phyloP scores from a whole-genome alignment of 1,140 invertebrate species.

The Panagrolaimus sp. region DNA sequence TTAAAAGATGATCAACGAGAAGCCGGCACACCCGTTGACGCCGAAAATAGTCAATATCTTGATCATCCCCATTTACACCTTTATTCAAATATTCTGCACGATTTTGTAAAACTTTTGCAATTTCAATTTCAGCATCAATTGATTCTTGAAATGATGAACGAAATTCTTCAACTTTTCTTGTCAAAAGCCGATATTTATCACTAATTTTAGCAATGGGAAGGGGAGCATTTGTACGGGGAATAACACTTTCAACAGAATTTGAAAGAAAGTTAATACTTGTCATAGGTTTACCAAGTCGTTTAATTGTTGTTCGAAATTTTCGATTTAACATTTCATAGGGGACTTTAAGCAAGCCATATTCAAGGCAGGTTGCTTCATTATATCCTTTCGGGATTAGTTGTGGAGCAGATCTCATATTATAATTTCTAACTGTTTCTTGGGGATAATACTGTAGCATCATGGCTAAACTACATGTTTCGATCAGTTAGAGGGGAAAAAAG shows the following conservation, averaged over 20 bases:
- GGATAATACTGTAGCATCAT: no score
- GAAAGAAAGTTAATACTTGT: slow-evolving; percentile 62
- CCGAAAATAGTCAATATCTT: slow-evolving; percentile 57
- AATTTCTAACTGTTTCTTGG: not conserved
- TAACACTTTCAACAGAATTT: slow-evolving; percentile 58
- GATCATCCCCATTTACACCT: not conserved
- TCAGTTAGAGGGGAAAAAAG: not conserved
- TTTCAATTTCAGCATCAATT: slow-evolving; percentile 82
- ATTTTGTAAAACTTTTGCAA: slow-evolving; percentile 76
- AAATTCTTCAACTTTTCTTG: slow-evolving; percentile 14
- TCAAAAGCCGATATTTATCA: no score
- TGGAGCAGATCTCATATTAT: not conserved
- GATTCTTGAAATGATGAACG: slow-evolving; percentile 70
- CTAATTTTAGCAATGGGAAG: not conserved
- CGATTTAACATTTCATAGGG: slow-evolving; percentile 97
- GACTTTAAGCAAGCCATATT: slow-evolving; percentile 89
- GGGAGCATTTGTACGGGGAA: not conserved
- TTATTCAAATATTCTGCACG: slow-evolving; percentile 78
- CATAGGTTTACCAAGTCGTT: not conserved
- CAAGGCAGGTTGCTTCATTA: slow-evolving; percentile 55
- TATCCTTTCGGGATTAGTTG: not conserved
- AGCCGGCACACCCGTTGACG: slow-evolving; percentile 81
- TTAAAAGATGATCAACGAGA: slow-evolving; percentile 85
- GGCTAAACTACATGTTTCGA: no score
- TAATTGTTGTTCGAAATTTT: slow-evolving; percentile 76